Percentiles rank a stretch among this genome's conserved stretches.
These are phyloP conservation scores for Alentia gelatinosa DNA, from an alignment of 2,888 invertebrate genomes.

Conservation along the genomic window DNA sequence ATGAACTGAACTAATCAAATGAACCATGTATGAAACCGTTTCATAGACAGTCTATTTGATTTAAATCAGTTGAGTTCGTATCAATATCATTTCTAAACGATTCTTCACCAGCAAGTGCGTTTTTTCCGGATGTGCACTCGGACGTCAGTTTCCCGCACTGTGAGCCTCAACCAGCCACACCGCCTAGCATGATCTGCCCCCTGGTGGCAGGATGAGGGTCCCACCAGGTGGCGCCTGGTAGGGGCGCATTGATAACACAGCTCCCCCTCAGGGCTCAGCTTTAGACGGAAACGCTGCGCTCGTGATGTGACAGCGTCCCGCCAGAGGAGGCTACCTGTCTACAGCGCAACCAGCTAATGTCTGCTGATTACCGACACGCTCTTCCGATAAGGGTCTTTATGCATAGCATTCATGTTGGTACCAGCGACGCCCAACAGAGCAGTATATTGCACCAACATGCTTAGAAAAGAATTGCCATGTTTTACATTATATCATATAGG, in stretches of 20 bases:
- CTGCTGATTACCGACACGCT: not conserved
- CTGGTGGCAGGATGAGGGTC: not conserved
- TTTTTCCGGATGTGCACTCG: no score
- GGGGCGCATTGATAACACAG: not conserved
- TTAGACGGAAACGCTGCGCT: not conserved
- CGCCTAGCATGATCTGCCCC: not conserved
- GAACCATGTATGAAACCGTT: no score
- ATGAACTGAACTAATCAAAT: no score
- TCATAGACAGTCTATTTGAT: no score
- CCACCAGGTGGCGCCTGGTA: not conserved
- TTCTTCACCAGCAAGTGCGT: no score
- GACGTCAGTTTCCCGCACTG: no score
- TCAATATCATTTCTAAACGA: no score
- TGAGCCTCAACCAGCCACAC: not conserved
- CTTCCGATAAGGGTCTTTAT: not conserved
- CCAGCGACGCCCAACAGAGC: not conserved
- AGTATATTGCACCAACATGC: not conserved
- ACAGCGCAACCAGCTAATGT: not conserved
- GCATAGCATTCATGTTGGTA: not conserved
- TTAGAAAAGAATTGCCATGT: no score
- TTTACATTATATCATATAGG: no score
- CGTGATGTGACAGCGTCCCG: slow-evolving; percentile 1
- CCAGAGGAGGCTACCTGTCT: not conserved
- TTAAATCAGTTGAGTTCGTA: no score
- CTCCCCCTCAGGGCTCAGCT: not conserved